Evolutionary conservation across 2,113 vertebrate species (phyloP), one percentile per base, ranked within the genome.

Genomic region (Grammomys surdaster): DNA sequence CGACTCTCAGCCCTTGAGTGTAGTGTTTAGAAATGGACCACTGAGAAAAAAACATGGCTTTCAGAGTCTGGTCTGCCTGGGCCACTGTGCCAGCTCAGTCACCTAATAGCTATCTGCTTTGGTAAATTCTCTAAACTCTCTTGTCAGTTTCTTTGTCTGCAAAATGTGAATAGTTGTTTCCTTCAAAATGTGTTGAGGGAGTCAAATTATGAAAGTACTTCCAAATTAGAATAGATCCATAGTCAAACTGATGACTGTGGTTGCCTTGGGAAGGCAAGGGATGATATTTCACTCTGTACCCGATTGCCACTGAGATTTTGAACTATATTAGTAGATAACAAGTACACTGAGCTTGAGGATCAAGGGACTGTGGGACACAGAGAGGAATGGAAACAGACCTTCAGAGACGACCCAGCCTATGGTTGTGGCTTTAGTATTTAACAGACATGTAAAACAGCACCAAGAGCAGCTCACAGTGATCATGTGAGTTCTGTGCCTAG

Each of bases 221-320:
- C 14, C 40, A 58, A 88, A 81, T 56, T 24, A 31, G 84, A 72
- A 31, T 77, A 65, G 22, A 88, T 22, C 16, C 22, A 24, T 26
- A 67, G 33, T 58, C 89, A 86, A 28, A 73, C 26, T 65, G 54
- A 40, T 76, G n/a, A 76, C 46, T 31, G 26, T 72, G 73, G 56
- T 46, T 69, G 54, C 48, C 93, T 72, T 48, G 63, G 60, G n/a
- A 36, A 81, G 40, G 36, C 3, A 58, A 7, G 33, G 9, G 58
- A 58, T n/a, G 72, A 67, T 51, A 70, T 33, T 58, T 92, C 86
- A 36, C 40, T 33, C 9, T 70, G 69, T 70, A 51, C 51, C 12
- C 12, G 72, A 82, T 92, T 94, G 40, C 90, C 80, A 58, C 78
- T 92, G 58, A 80, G 86, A 48, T 69, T 93, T 95, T 92, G 63